Percentiles rank a stretch among this genome's conserved stretches.
These are phyloP conservation scores for Drosophila antonietae DNA, from an alignment of 2,888 invertebrate species.

Conservation along the genomic window DNA sequence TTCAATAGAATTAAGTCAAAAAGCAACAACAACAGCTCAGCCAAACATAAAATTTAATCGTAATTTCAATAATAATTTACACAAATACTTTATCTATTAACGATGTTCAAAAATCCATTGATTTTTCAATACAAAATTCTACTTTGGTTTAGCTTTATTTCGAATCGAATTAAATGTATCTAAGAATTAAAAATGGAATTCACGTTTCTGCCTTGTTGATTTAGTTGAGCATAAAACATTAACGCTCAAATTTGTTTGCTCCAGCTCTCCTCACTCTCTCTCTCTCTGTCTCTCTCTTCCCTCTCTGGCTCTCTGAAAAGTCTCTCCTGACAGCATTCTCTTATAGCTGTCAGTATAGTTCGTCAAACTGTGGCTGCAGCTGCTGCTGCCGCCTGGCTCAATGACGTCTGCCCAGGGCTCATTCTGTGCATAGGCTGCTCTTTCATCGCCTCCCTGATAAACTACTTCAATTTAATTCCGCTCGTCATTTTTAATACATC, in stretches of 20 bases:
- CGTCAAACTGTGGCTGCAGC: neutral
- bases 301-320: too few relatives aligned
- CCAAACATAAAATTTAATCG: neutral
- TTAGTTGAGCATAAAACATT: neutral
- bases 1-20: neutral
- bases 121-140: neutral
- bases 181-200: neutral
- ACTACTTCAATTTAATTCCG: slow-evolving; percentile 48
- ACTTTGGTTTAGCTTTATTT: neutral
- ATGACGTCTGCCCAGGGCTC: neutral
- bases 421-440: slow-evolving; percentile 26
- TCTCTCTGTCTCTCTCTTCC: too few relatives aligned
- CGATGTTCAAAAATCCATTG: neutral
- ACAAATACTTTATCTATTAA: neutral
- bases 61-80: slow-evolving; percentile 1
- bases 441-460: slow-evolving; percentile 22
- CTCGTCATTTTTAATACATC: slow-evolving; percentile 43
- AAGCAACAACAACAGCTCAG: neutral
- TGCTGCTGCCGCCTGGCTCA: slow-evolving; percentile 1
- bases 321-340: too few relatives aligned
- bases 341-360: neutral
- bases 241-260: neutral
- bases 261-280: neutral
- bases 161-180: neutral
- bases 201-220: neutral